Conservation (phyloP, 2,113 vertebrate species). For the Gallinago media region DNA sequence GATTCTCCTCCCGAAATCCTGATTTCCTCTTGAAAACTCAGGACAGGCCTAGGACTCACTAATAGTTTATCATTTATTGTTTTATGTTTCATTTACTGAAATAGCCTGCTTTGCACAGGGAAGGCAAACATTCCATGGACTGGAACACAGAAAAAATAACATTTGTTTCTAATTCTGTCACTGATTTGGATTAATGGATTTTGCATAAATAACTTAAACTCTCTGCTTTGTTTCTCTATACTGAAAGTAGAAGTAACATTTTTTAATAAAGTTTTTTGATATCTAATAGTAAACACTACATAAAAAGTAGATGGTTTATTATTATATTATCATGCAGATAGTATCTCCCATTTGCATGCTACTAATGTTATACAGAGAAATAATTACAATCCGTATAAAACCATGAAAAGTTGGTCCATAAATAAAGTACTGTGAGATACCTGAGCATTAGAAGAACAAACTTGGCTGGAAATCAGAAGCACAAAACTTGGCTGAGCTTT, state of each 20-base stretch:
- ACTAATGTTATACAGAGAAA: not conserved
- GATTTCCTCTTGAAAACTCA: not conserved
- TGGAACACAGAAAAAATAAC: not conserved
- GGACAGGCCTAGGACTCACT: not conserved
- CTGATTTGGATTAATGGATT: not conserved
- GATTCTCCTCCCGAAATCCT: not conserved
- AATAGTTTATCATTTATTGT: not conserved
- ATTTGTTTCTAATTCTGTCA: not conserved
- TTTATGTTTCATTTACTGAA: not conserved
- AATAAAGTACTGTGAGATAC: not conserved
- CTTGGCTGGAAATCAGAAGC: not conserved
- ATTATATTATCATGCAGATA: not conserved
- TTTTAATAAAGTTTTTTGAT: not conserved
- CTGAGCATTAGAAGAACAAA: not conserved
- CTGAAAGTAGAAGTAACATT: not conserved
- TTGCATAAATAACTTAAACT: not conserved
- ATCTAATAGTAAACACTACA: not conserved
- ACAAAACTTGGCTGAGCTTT: not conserved
- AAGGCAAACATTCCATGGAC: not conserved
- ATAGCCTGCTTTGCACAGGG: not conserved
- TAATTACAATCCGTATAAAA: not conserved
- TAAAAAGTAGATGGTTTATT: not conserved
- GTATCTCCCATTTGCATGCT: not conserved
- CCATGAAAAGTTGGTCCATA: not conserved
- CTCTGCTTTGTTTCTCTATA: not conserved